These are phyloP conservation scores for Siniperca knerii DNA, from an alignment of 2,113 vertebrate species.

Conservation along the genomic window DNA sequence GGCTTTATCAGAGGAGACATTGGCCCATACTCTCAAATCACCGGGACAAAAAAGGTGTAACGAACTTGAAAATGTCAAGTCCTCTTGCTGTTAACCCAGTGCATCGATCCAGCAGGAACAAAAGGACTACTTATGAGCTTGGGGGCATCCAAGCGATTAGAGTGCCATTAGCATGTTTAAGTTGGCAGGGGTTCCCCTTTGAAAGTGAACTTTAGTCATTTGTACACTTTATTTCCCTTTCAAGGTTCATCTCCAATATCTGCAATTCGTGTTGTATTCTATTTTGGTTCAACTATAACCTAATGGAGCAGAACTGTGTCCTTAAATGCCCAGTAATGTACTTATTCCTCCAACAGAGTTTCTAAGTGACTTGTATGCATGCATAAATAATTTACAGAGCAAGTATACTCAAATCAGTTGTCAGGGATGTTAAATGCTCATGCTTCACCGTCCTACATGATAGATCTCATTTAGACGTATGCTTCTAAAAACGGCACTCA, in stretches of 20 bases:
- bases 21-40: constrained; percentile 38
- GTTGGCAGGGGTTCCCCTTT: constrained; percentile 21
- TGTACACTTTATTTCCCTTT: constrained; percentile 10
- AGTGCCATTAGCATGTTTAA: constrained; percentile 39
- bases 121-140: constrained; percentile 39
- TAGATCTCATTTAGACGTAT: neutral
- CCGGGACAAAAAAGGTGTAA: constrained; percentile 46
- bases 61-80: constrained; percentile 58
- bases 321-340: constrained; percentile 24
- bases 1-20: constrained; percentile 33
- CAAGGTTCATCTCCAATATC: neutral
- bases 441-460: constrained; percentile 12
- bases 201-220: constrained; percentile 25
- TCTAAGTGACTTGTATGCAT: constrained; percentile 3
- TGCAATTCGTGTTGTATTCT: neutral
- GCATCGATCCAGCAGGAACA: constrained; percentile 51
- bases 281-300: constrained; percentile 46
- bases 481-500: neutral
- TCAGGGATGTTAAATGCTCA: constrained; percentile 9
- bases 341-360: constrained; percentile 25
- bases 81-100: constrained; percentile 47
- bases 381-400: constrained; percentile 46
- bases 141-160: constrained; percentile 20
- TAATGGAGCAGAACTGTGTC: constrained; percentile 28
- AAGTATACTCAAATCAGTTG: constrained; percentile 34